Conservation (phyloP, 2,113 vertebrate genomes). For the Notiomystis cincta region DNA sequence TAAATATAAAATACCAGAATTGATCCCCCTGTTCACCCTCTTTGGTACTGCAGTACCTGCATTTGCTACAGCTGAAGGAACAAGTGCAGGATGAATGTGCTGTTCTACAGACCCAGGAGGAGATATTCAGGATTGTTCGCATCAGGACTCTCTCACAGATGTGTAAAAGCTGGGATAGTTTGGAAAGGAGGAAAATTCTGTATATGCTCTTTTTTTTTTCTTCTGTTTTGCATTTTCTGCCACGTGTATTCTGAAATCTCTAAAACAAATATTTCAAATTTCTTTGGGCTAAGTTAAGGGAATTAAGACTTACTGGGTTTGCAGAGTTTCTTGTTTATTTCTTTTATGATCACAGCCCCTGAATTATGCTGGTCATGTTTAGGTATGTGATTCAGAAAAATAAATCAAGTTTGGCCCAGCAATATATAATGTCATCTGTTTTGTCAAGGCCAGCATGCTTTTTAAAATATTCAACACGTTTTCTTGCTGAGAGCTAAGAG, state of each 20-base stretch:
- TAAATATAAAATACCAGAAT: background rate
- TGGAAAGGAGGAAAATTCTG: background rate
- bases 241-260: background rate
- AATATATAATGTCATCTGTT: background rate
- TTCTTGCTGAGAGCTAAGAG: background rate
- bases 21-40: background rate
- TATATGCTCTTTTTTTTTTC: background rate
- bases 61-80: background rate
- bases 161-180: background rate
- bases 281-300: background rate
- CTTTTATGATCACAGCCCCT: background rate
- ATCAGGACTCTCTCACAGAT: background rate
- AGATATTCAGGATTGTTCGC: background rate
- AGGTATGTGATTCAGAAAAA: background rate
- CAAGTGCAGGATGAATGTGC: background rate
- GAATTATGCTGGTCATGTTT: background rate
- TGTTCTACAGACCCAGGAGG: background rate
- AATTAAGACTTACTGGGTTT: background rate
- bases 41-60: background rate
- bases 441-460: background rate
- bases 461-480: background rate
- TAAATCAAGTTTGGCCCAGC: background rate
- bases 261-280: background rate
- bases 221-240: background rate
- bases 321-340: background rate